Conservation (phyloP, 2,888 invertebrate genomes). For the Sesamia inferens region DNA sequence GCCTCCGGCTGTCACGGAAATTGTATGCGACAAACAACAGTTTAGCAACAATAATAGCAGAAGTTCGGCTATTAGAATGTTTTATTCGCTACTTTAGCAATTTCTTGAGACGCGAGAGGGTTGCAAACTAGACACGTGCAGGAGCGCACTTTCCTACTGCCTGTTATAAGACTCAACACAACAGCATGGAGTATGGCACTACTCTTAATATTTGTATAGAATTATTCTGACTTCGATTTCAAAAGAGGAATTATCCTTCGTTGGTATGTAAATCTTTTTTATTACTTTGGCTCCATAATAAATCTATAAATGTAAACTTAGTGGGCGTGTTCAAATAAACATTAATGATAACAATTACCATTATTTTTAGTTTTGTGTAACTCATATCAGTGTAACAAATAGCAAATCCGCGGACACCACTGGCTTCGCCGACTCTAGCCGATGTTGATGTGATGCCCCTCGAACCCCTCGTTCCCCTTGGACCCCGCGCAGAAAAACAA, state of each 20-base stretch:
- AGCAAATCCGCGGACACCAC: neutral
- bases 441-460: neutral
- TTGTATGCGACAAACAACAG: constrained; percentile 65
- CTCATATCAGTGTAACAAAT: neutral
- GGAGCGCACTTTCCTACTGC: neutral
- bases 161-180: neutral
- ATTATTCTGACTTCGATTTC: neutral
- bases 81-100: constrained; percentile 61
- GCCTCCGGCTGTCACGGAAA: neutral
- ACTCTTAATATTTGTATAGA: neutral
- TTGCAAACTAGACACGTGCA: neutral
- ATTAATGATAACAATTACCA: neutral
- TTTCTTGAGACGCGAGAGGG: constrained; percentile 11
- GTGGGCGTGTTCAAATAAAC: neutral
- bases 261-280: neutral
- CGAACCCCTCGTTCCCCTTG: constrained; percentile 39
- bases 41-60: constrained; percentile 67
- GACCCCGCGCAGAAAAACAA: constrained; percentile 66
- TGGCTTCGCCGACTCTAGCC: neutral
- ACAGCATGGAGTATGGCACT: neutral
- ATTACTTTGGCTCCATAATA: neutral
- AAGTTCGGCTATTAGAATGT: constrained; percentile 68
- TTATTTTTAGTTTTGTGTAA: neutral
- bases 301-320: neutral
- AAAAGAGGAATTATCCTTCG: neutral